These are phyloP conservation scores for Polydrusus pterygomalis DNA, from an alignment of 2,888 invertebrate genomes.

Conservation along the genomic window DNA sequence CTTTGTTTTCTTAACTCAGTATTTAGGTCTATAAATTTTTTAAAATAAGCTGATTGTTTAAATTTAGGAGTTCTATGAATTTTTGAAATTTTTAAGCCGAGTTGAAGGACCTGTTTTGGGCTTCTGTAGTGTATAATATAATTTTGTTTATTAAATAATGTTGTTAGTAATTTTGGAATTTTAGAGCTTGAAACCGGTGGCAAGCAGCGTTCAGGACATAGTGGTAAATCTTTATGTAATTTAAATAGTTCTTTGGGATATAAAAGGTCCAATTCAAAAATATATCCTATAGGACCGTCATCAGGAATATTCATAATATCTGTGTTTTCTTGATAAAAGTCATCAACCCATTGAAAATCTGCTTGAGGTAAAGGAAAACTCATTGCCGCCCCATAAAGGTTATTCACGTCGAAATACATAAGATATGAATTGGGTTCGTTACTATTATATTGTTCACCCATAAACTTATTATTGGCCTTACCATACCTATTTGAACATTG, in stretches of 20 bases:
- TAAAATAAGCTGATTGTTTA: conserved; percentile 30
- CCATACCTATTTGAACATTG: conserved; percentile 32
- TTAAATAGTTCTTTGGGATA: conserved; percentile 25
- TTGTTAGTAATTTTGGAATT: conserved; percentile 25
- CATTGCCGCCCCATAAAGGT: conserved; percentile 27
- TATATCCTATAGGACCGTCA: conserved; percentile 9
- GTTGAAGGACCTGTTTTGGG: conserved; percentile 18
- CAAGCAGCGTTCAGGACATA: conserved; percentile 20
- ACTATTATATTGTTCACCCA: no score
- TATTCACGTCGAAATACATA: conserved; percentile 22
- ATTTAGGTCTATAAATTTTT: conserved; percentile 43
- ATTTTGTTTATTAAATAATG: conserved; percentile 19
- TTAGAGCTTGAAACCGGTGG: conserved; percentile 28
- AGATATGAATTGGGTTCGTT: no score
- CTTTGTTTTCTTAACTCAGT: conserved; percentile 33
- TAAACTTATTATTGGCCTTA: conserved; percentile 29
- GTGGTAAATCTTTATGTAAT: conserved; percentile 30
- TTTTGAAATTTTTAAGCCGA: conserved; percentile 29
- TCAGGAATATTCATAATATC: conserved; percentile 40
- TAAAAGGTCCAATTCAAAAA: conserved; percentile 11
- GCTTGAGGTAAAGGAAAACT: not conserved
- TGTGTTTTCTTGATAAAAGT: conserved; percentile 30
- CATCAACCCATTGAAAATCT: not conserved
- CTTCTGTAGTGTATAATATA: conserved; percentile 33
- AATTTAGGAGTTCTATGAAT: conserved; percentile 33